phyloP scores from a whole-genome alignment of 1,140 invertebrate species.

The Drosophila bocqueti region DNA sequence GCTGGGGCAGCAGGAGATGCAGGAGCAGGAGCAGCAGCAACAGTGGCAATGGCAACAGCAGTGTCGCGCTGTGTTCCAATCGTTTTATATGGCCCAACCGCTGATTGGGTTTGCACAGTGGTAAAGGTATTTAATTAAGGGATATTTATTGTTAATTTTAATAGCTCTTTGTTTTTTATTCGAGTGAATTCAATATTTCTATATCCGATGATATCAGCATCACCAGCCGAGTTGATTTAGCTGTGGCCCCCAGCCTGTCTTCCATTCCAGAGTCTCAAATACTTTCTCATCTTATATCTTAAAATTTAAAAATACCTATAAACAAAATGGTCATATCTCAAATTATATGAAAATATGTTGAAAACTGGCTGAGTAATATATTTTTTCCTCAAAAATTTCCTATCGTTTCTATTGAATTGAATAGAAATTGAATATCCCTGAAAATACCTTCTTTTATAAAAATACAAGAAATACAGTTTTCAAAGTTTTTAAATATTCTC shows the following conservation, averaged over 20 bases:
- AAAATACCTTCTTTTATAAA: background rate
- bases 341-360: too few species aligned
- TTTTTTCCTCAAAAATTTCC: too few species aligned
- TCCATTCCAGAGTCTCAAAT: background rate
- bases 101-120: slow-evolving; percentile 73
- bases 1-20: slow-evolving; percentile 16
- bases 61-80: slow-evolving; percentile 60
- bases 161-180: background rate
- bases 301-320: background rate
- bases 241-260: too few species aligned
- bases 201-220: background rate
- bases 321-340: background rate
- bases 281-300: background rate
- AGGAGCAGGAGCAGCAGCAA: slow-evolving; percentile 16
- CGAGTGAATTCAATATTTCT: background rate
- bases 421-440: too few species aligned
- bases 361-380: too few species aligned
- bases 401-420: too few species aligned
- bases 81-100: slow-evolving; percentile 55
- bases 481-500: background rate
- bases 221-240: background rate
- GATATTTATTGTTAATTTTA: background rate
- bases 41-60: slow-evolving; percentile 33
- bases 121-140: background rate
- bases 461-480: background rate